A percentile compares a stretch with the other conserved stretches of the same genome.
Evolutionary conservation across 2,888 invertebrate species (phyloP).

Genomic region (Bursaphelenchus okinawaensis): DNA sequence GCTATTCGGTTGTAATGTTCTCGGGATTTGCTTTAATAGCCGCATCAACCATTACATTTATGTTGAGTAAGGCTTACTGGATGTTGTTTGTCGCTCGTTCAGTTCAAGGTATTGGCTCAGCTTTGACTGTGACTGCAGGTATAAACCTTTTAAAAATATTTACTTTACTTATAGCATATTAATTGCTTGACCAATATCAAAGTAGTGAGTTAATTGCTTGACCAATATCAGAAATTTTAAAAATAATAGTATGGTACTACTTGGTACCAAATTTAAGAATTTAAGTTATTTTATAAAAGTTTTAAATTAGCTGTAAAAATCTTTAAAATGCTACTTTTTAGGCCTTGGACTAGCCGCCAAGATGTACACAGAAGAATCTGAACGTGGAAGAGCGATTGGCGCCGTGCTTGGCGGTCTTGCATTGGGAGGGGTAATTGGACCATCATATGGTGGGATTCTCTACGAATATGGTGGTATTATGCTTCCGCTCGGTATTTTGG

Average conservation of each 20-base stretch:
- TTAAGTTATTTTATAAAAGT: neutral
- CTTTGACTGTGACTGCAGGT: constrained; percentile 95
- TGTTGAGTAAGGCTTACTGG: constrained; percentile 87
- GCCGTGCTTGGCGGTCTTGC: constrained; percentile 93
- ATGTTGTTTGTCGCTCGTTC: constrained; percentile 90
- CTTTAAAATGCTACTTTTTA: constrained; percentile 56
- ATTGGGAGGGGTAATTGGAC: constrained; percentile 92
- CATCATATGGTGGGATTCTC: constrained; percentile 89
- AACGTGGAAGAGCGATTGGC: constrained; percentile 97
- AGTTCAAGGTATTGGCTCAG: constrained; percentile 94
- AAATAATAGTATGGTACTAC: no score
- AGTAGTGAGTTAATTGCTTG: no score
- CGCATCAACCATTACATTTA: constrained; percentile 91
- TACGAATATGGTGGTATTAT: constrained; percentile 92
- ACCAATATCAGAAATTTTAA: no score
- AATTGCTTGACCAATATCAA: no score
- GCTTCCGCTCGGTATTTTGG: constrained; percentile 89
- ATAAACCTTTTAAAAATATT: no score
- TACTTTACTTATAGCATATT: no score
- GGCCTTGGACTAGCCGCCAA: constrained; percentile 99
- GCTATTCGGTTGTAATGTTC: constrained; percentile 99
- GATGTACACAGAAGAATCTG: constrained; percentile 91
- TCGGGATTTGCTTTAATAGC: constrained; percentile 97
- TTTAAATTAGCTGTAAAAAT: neutral
- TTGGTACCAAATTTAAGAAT: no score